These are phyloP conservation scores for Trichopoda pennipes DNA, from an alignment of 2,888 invertebrate genomes.

Conservation along the genomic window DNA sequence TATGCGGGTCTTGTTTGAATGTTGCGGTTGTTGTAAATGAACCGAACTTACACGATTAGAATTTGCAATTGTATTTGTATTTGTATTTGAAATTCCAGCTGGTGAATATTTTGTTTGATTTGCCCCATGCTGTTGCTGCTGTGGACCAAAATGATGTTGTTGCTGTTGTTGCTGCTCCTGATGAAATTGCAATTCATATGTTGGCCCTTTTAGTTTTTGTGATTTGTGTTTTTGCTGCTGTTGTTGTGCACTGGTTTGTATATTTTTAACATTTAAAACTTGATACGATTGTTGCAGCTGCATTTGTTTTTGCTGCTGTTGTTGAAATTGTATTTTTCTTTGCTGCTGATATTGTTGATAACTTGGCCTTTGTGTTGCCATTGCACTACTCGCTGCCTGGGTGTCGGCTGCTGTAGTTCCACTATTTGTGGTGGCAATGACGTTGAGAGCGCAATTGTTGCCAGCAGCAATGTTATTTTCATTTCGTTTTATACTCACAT, in stretches of 20 bases:
- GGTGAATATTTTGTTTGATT: constrained; percentile 43
- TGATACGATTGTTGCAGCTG: constrained; percentile 71
- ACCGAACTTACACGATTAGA: constrained; percentile 50
- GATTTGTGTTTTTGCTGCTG: constrained; percentile 51
- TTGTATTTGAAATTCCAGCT: constrained; percentile 35
- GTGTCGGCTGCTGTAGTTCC: constrained; percentile 60
- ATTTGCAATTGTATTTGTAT: no score
- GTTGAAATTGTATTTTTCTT: constrained; percentile 69
- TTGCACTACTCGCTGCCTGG: constrained; percentile 39
- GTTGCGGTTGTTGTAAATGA: constrained; percentile 64
- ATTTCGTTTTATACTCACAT: constrained; percentile 74
- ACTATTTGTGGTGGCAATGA: constrained; percentile 42
- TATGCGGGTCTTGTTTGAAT: constrained; percentile 66
- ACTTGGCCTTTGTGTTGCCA: constrained; percentile 60
- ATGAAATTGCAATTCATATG: constrained; percentile 52
- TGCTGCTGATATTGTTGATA: constrained; percentile 71
- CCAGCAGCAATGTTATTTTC: constrained; percentile 49
- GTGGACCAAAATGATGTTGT: constrained; percentile 51
- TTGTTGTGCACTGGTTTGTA: constrained; percentile 49
- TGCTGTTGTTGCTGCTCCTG: constrained; percentile 58
- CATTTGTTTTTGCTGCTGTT: constrained; percentile 72
- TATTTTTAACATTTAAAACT: constrained; percentile 48
- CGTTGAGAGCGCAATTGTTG: constrained; percentile 37
- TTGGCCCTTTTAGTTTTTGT: constrained; percentile 49
- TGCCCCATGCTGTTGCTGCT: constrained; percentile 56